These are phyloP conservation scores for Odocoileus hemionus DNA, from an alignment of 2,113 vertebrate species.

Conservation along the genomic window DNA sequence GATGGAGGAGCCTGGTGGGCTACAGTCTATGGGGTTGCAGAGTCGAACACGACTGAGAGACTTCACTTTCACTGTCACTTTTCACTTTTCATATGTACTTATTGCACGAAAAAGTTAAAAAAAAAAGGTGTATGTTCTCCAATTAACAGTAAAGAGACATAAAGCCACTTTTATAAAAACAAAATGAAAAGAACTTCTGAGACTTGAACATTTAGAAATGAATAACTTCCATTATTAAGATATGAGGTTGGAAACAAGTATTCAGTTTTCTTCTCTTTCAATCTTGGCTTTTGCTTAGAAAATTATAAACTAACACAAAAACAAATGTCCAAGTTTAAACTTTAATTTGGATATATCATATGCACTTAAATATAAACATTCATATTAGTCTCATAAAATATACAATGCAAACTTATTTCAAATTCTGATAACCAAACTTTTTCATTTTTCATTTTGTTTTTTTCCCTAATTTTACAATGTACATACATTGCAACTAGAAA, in stretches of 20 bases:
- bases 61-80: no score
- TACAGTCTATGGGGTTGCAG: no score
- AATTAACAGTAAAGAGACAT: background rate
- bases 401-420: background rate
- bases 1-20: no score
- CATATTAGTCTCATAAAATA: background rate
- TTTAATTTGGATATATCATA: background rate
- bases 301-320: background rate
- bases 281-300: background rate
- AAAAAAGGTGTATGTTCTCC: background rate
- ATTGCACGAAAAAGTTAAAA: background rate
- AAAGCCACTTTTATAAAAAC: background rate
- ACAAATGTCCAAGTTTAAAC: slow-evolving; percentile 53
- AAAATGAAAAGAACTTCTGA: background rate
- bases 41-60: no score
- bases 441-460: background rate
- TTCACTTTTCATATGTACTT: background rate
- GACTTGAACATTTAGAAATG: background rate
- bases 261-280: background rate
- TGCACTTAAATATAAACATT: background rate
- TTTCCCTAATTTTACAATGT: background rate
- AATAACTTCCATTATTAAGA: background rate
- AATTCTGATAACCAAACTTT: background rate
- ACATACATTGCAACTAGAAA: background rate
- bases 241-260: background rate